Evolutionary conservation across 2,888 invertebrate genomes (phyloP).

Genomic region (Notodonta dromedarius): DNA sequence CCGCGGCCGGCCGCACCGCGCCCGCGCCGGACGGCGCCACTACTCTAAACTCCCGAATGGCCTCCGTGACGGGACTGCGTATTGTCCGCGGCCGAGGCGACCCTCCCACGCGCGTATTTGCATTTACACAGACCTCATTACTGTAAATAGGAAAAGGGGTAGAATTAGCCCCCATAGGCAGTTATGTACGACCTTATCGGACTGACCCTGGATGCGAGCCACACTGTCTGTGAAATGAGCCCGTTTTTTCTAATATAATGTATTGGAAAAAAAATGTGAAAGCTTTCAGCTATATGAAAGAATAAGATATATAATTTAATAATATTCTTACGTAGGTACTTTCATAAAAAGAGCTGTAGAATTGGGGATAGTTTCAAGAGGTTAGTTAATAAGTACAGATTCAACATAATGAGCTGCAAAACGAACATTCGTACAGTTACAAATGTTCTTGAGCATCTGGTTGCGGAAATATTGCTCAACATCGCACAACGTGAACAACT

Average conservation of each 20-base stretch:
- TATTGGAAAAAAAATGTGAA: neutral
- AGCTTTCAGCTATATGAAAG: neutral
- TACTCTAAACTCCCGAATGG: neutral
- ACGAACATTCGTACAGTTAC: neutral
- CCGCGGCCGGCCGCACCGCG: constrained; percentile 1
- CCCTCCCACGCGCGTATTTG: constrained; percentile 25
- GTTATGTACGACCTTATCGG: constrained; percentile 10
- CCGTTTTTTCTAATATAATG: neutral
- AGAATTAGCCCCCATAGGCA: constrained; percentile 27
- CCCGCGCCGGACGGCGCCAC: neutral
- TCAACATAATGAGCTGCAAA: too few species aligned
- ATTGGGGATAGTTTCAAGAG: too few species aligned
- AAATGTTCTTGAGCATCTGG: too few species aligned
- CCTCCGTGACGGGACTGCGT: constrained; percentile 7
- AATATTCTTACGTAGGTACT: too few species aligned
- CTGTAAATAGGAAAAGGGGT: constrained; percentile 26
- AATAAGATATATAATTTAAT: neutral
- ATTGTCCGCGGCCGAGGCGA: neutral
- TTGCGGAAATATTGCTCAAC: too few species aligned
- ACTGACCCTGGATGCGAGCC: neutral
- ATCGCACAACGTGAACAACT: neutral
- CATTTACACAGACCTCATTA: constrained; percentile 29
- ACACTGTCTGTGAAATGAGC: neutral
- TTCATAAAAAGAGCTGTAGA: too few species aligned
- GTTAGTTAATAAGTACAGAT: neutral